Evolutionary conservation across 2,797 vertebrate genomes (phyloP), one percentile per base, ranked within the genome.

Genomic region (Onychomys leucogaster): DNA sequence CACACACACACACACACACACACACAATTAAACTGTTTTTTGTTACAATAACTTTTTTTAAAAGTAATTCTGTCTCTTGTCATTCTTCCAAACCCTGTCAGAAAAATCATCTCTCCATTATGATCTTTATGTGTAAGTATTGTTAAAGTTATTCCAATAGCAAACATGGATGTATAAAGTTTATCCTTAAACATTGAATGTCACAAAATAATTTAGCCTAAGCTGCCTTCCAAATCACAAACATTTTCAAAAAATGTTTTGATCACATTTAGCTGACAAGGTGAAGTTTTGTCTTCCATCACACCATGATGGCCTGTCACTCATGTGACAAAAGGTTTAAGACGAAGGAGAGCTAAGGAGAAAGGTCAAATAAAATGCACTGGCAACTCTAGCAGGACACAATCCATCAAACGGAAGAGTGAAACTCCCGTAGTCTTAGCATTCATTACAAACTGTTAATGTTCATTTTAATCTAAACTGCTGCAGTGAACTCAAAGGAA

Each of bases 281-380:
- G 63, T 90, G 78, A 98, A 95, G 96, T 92, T 96, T 96, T 97
- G 90, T 76, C 43, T 97, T 96, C 69, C 69, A 96, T 37, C 92
- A 94, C 75, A 90, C 95, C 59, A 69, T 83, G 85, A 97, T 93
- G 94, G 94, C 52, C 63, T 6, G 19, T 97, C 77, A 93, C 65
- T 97, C 93, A 98, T 71, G 41, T 94, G 91, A 86, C 87, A 96
- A 96, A 73, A 77, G 71, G 55, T 93, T 97, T 95, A 96, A 97
- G 97, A 97, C 90, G 55, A 93, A 96, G 77, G 57, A 41, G 80
- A 98, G 95, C 97, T 89, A 94, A 96, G 95, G 77, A 97, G 91
- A 95, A 97, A 98, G 87, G 93, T 98, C 97, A 98, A 94, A 90
- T 97, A 94, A 91, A 94, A 96, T 93, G 86, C 29, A 93, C 57